These are phyloP conservation scores for Rhombomys opimus DNA, from an alignment of 2,113 vertebrate species.

Conservation along the genomic window DNA sequence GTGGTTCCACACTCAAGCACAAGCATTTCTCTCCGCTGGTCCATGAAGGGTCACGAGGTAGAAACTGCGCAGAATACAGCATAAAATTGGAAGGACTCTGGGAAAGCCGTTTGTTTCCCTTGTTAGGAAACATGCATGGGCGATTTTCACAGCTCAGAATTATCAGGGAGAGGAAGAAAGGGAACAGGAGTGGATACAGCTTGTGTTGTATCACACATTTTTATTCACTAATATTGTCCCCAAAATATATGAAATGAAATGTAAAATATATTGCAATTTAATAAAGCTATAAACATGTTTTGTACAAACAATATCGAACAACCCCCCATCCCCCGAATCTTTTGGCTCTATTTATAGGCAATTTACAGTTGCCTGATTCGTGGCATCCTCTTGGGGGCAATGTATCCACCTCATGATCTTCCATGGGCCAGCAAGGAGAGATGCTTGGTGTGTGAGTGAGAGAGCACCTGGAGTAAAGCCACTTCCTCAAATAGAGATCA, in stretches of 20 bases:
- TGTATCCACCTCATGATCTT: background rate
- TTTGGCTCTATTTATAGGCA: constrained; percentile 22
- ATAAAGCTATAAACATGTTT: constrained; percentile 49
- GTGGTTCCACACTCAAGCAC: background rate
- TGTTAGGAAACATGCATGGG: constrained; percentile 33
- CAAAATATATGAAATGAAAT: constrained; percentile 23
- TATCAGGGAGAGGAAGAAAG: constrained; percentile 41
- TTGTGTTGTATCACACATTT: constrained; percentile 32
- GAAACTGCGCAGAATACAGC: constrained; percentile 5
- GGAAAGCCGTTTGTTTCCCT: constrained; percentile 24
- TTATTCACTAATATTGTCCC: background rate
- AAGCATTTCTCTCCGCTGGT: background rate
- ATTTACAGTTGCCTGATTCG: background rate
- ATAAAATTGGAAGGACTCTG: constrained; percentile 35
- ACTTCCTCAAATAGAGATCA: background rate
- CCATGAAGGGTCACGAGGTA: background rate
- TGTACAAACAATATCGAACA: background rate
- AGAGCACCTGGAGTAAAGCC: background rate
- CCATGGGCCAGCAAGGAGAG: background rate
- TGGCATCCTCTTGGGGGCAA: background rate
- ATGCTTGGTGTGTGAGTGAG: background rate
- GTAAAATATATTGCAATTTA: constrained; percentile 33
- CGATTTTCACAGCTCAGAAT: constrained; percentile 39
- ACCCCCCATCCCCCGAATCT: background rate
- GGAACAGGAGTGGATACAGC: constrained; percentile 6